phyloP scores from a whole-genome alignment of 2,113 vertebrate species.

The Stegostoma tigrinum region DNA sequence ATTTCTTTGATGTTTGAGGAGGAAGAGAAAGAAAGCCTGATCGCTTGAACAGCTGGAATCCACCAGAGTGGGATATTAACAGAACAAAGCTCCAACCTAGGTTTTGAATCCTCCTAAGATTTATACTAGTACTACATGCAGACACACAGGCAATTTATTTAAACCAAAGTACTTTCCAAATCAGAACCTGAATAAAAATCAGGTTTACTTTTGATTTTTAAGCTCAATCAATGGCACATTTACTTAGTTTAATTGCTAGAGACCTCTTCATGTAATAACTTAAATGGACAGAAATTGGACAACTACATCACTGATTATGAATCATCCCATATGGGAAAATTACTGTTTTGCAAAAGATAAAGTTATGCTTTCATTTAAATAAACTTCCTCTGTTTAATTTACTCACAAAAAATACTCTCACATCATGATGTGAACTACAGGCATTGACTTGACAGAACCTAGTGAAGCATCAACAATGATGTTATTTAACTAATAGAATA shows the following conservation, averaged over 20 bases:
- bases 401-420: slow-evolving; percentile 7
- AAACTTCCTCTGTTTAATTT: slow-evolving; percentile 10
- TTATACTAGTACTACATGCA: background rate
- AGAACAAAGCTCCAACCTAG: background rate
- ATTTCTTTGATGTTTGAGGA: background rate
- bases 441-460: slow-evolving; percentile 14
- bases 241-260: background rate
- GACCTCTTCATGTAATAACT: background rate
- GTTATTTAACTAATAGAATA: background rate
- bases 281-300: background rate
- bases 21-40: background rate
- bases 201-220: background rate
- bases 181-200: background rate
- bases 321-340: background rate
- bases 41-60: background rate
- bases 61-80: background rate
- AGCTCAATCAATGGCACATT: background rate
- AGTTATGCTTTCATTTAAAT: background rate
- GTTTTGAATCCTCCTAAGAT: background rate
- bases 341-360: background rate
- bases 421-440: background rate
- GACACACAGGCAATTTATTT: background rate
- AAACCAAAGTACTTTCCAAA: background rate
- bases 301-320: background rate
- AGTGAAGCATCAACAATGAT: slow-evolving; percentile 5